phyloP scores from a whole-genome alignment of 2,113 vertebrate species.

The Procavia capensis region DNA sequence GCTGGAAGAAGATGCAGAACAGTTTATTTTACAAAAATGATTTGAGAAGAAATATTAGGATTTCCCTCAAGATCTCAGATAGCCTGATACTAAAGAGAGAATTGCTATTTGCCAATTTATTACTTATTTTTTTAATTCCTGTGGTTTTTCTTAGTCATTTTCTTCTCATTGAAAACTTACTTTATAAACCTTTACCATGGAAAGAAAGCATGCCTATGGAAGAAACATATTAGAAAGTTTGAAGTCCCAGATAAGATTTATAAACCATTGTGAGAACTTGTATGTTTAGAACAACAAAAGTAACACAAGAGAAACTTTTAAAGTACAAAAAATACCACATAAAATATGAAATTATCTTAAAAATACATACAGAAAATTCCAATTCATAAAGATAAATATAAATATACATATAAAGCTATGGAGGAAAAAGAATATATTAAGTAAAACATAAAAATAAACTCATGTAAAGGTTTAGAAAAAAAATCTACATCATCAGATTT shows the following conservation, averaged over 20 bases:
- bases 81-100: not conserved
- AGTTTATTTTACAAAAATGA: not conserved
- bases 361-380: not conserved
- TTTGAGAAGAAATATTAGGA: not conserved
- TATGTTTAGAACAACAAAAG: not conserved
- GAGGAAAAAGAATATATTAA: not conserved
- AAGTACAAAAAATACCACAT: not conserved
- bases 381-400: not conserved
- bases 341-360: constrained; percentile 21
- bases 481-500: not conserved
- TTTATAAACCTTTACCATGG: not conserved
- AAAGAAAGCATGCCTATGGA: not conserved
- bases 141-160: not conserved
- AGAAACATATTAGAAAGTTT: not conserved
- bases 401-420: too few relatives aligned
- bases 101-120: not conserved
- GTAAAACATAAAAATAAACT: not conserved
- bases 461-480: not conserved
- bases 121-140: not conserved
- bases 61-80: not conserved
- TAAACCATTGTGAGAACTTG: not conserved
- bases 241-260: not conserved
- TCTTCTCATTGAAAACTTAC: not conserved
- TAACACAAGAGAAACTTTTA: not conserved
- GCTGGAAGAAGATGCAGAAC: not conserved